phyloP scores from a whole-genome alignment of 2,113 vertebrate genomes.

The Alethe diademata region DNA sequence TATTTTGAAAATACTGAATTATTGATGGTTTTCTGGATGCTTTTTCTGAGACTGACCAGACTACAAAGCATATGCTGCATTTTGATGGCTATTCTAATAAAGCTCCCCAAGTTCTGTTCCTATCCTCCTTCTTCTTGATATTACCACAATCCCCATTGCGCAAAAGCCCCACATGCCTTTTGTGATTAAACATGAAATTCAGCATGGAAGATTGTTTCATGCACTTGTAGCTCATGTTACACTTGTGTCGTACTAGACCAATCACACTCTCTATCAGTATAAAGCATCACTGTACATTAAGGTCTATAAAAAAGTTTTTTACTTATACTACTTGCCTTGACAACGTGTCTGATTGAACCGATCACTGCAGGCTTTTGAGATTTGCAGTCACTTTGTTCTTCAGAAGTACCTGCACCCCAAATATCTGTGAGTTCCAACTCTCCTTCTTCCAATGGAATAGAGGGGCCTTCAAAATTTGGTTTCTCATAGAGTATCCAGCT shows the following conservation, averaged over 20 bases:
- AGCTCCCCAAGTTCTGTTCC: not conserved
- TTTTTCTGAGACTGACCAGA: not conserved
- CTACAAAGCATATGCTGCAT: not conserved
- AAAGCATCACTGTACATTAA: not conserved
- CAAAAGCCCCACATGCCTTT: not conserved
- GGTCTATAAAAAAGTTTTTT: not conserved
- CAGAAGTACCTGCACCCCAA: conserved; percentile 78
- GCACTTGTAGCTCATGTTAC: not conserved
- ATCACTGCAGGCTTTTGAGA: conserved; percentile 79
- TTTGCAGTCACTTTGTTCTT: conserved; percentile 58
- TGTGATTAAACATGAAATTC: not conserved
- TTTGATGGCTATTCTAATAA: not conserved
- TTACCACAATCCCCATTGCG: not conserved
- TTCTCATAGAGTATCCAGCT: conserved; percentile 97
- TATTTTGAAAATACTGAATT: not conserved
- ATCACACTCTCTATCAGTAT: not conserved
- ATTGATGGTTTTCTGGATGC: not conserved
- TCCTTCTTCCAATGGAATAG: conserved; percentile 90
- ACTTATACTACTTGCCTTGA: conserved; percentile 80
- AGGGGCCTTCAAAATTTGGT: conserved; percentile 89
- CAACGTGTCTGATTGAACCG: conserved; percentile 88
- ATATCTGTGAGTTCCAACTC: conserved; percentile 82
- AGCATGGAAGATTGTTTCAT: not conserved
- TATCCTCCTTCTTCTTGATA: not conserved
- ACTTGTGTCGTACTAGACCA: not conserved